Conservation (phyloP, 2,797 vertebrate species). For the Danio tinwini region DNA sequence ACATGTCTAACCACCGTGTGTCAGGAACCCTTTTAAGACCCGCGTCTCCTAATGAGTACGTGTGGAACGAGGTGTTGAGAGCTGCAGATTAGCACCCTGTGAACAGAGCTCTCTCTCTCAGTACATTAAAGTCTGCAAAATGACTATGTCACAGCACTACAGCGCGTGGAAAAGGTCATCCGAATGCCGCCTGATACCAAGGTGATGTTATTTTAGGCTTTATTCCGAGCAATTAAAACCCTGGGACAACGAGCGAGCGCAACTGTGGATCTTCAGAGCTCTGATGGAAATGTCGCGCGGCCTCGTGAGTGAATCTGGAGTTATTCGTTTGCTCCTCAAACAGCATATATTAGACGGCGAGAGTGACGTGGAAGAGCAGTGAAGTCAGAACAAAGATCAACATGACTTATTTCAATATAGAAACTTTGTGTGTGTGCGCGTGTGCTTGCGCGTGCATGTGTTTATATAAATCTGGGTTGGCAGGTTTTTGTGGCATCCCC, state of each 20-base stretch:
- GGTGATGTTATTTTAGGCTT: constrained; percentile 62
- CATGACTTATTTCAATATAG: background rate
- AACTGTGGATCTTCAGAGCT: constrained; percentile 51
- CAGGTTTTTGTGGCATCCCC: too few relatives aligned
- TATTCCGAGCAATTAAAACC: constrained; percentile 69
- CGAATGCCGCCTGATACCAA: constrained; percentile 52
- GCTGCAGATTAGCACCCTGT: constrained; percentile 58
- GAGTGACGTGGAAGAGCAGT: background rate
- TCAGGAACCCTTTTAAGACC: constrained; percentile 60
- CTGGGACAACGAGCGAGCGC: constrained; percentile 41
- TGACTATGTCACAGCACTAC: constrained; percentile 62
- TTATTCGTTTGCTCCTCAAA: constrained; percentile 32
- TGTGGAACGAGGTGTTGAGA: constrained; percentile 55
- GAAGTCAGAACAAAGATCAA: constrained; percentile 44
- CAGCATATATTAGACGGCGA: constrained; percentile 35
- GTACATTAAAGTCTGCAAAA: constrained; percentile 57
- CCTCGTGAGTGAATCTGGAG: constrained; percentile 45
- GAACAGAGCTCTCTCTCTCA: constrained; percentile 48
- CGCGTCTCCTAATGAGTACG: constrained; percentile 56
- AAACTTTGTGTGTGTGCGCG: background rate
- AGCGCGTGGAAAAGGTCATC: constrained; percentile 68
- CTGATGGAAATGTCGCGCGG: constrained; percentile 60
- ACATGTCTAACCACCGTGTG: constrained; percentile 54
- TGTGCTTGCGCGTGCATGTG: background rate
- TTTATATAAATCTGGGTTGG: too few relatives aligned